Evolutionary conservation across 2,113 vertebrate genomes (phyloP).

Genomic region (Conger conger): DNA sequence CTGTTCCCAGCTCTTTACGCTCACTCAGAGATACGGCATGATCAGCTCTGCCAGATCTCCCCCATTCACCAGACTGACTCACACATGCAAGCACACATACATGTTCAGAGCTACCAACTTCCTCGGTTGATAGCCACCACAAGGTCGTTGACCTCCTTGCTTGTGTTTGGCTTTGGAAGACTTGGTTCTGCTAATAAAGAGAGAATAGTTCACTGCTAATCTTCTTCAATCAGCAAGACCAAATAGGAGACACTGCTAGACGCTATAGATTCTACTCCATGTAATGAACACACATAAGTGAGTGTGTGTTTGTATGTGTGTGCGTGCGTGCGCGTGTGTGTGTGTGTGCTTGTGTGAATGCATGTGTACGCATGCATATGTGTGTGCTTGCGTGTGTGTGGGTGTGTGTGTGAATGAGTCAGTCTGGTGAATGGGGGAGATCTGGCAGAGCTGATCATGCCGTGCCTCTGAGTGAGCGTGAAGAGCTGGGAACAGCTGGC

Average conservation of each 20-base stretch:
- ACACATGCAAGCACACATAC: constrained; percentile 1
- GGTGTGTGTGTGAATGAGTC: neutral
- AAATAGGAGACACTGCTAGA: neutral
- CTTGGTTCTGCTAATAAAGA: constrained; percentile 14
- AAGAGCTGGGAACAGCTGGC: constrained; percentile 12
- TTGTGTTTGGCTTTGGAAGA: neutral
- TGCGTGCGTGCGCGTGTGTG: neutral
- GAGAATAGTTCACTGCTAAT: neutral
- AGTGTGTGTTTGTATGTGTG: neutral
- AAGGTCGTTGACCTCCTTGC: neutral
- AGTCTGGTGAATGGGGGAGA: neutral
- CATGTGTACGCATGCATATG: neutral
- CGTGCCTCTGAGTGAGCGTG: neutral
- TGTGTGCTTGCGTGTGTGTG: constrained; percentile 8
- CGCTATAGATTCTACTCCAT: neutral
- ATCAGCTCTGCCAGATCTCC: neutral
- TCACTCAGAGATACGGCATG: neutral
- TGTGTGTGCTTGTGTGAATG: constrained; percentile 15
- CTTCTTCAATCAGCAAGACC: neutral
- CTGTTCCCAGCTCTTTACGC: neutral
- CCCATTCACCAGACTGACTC: neutral
- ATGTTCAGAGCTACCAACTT: constrained; percentile 5
- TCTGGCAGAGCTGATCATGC: neutral
- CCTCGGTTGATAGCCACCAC: neutral
- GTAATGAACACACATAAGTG: neutral